Base-by-base conservation (phyloP, 92 coral and sea anemone genomes). In the Virgularia gustaviana region DNA sequence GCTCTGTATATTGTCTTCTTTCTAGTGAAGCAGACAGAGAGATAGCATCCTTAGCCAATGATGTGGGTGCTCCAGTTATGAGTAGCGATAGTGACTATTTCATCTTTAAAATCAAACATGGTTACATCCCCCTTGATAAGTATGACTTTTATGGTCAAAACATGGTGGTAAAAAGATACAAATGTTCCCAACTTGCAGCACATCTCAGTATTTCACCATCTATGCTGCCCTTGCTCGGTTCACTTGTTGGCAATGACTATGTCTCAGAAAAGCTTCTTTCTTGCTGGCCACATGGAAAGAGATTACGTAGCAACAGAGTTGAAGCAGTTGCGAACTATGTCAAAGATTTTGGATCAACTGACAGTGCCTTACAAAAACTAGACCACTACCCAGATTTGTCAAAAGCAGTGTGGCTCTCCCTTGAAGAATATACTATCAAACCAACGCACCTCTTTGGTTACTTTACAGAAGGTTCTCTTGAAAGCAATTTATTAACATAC, bases 31-130 rank as follows among this genome's bases (percentile, higher is more conserved):
- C 96, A 16, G 97, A 91, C 84, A 71, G 83, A 19, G 94, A 89
- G 57, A 76, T 83, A 22, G 96, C 97, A 41, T 81, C 83, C 13
- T 58, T 91, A 36, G 97, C 96, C 16, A 68, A 71, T 63, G 76
- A 77, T 15, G 79, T 73, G 86, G 64, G 64, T 60, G 88, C 92
- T 20, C 92, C 97, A 1, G 90, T 91, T 8, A 73, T 91, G 10
- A 85, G 90, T 63, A 78, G 65, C 20, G 97, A 91, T 59, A 91
- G 97, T 34, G 97, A 91, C 81, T 91, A 88, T 84, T 91, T 86
- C 61, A 89, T 91, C 45, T 89, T 83, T 56, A 78, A 84, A 71
- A 65, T 91, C 52, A 80, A 60, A 77, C 80, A 43, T 10, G 98
- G 98, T 24, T 92, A 89, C 74, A 85, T 92, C 16, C 96, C 96